Conservation (phyloP, 1,140 invertebrate species). For the Nixonia krombeini region DNA sequence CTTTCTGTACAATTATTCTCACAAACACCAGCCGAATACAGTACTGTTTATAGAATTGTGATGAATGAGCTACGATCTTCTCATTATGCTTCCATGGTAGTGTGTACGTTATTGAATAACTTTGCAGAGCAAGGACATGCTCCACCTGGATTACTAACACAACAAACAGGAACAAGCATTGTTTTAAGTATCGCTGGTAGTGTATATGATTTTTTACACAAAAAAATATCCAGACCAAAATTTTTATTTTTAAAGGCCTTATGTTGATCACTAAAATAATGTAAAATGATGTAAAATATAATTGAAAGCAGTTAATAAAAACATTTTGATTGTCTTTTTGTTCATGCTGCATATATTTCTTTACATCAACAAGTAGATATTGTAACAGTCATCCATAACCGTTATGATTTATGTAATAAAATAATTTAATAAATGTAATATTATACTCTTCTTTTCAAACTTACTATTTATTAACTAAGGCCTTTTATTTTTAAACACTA, state of each 20-base stretch:
- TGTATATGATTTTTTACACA: conserved; percentile 41
- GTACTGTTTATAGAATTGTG: conserved; percentile 76
- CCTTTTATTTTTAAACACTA: no score
- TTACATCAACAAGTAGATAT: no score
- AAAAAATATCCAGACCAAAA: not conserved
- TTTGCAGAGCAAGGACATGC: conserved; percentile 83
- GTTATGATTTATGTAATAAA: no score
- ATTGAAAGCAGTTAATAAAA: no score
- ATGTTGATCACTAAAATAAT: no score
- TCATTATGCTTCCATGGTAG: conserved; percentile 80
- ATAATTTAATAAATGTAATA: no score
- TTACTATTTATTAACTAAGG: no score
- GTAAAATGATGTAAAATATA: no score
- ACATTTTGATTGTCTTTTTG: no score
- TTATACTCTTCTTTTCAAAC: no score
- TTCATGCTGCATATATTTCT: no score
- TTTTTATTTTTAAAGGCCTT: not conserved
- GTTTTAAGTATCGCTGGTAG: conserved; percentile 87
- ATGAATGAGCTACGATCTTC: conserved; percentile 82
- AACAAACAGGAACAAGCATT: conserved; percentile 81
- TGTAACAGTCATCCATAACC: no score
- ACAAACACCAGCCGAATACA: conserved; percentile 76
- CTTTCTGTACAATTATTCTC: conserved; percentile 92
- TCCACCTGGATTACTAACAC: conserved; percentile 77
- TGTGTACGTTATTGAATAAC: conserved; percentile 84